A percentile compares a stretch with the other conserved stretches of the same genome.
phyloP scores from a whole-genome alignment of 2,888 invertebrate genomes.

The Xanthorhoe spadicearia region DNA sequence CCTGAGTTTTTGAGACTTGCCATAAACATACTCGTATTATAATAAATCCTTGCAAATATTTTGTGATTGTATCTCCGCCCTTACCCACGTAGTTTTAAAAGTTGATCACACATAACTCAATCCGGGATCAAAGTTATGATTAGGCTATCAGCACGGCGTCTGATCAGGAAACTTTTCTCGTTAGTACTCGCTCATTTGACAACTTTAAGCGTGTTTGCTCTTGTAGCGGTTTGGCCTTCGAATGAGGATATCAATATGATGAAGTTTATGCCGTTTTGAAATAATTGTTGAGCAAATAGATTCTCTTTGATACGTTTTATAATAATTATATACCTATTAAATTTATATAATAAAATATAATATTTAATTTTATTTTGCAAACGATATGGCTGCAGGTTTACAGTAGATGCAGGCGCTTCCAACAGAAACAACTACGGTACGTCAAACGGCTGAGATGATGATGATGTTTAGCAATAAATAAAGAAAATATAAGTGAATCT shows the following conservation, averaged over 20 bases:
- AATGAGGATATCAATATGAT: background rate
- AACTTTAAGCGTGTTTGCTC: slow-evolving; percentile 52
- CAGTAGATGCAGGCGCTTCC: too few relatives aligned
- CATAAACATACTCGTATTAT: too few relatives aligned
- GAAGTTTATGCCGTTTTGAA: background rate
- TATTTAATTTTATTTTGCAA: too few relatives aligned
- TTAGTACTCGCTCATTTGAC: slow-evolving; percentile 70
- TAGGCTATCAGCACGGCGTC: slow-evolving; percentile 55
- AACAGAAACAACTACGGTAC: too few relatives aligned
- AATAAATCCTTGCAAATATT: background rate
- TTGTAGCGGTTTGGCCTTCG: background rate
- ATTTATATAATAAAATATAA: too few relatives aligned
- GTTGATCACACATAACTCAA: slow-evolving; percentile 49
- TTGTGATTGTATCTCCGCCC: background rate
- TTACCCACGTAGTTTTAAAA: slow-evolving; percentile 27
- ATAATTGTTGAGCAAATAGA: background rate
- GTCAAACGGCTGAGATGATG: too few relatives aligned
- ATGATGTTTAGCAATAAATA: too few relatives aligned
- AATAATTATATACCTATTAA: too few relatives aligned
- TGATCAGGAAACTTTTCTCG: slow-evolving; percentile 78
- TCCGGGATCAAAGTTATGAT: slow-evolving; percentile 56
- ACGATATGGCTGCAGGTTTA: too few relatives aligned
- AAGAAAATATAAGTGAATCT: too few relatives aligned
- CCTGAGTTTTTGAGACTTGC: too few relatives aligned
- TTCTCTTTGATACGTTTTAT: too few relatives aligned